Evolutionary conservation across 2,888 invertebrate species (phyloP).

Genomic region (Parthenolecanium corni): DNA sequence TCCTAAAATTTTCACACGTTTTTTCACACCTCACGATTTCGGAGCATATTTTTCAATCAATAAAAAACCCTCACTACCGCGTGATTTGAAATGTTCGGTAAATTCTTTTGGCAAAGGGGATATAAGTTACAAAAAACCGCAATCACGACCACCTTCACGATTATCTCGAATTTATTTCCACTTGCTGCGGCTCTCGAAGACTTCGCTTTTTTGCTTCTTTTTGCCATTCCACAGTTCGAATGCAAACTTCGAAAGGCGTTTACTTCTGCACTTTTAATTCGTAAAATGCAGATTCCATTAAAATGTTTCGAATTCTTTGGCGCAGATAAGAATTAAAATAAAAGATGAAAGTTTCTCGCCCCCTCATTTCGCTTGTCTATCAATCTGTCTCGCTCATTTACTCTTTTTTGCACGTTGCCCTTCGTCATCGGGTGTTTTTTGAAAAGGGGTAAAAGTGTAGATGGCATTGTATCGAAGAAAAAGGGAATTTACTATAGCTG

Average conservation of each 20-base stretch:
- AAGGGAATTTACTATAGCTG: constrained; percentile 28
- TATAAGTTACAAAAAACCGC: no score
- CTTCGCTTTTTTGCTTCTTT: background rate
- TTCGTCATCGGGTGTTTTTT: background rate
- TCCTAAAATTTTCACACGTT: no score
- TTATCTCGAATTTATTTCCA: no score
- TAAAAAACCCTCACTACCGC: no score
- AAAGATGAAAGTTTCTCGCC: constrained; percentile 1
- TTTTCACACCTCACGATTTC: no score
- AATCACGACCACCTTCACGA: no score
- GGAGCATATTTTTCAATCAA: no score
- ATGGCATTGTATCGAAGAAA: constrained; percentile 25
- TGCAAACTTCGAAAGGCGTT: background rate
- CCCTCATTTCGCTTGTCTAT: no score
- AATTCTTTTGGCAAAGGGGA: no score
- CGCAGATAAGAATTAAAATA: constrained; percentile 25
- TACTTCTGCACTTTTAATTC: constrained; percentile 13
- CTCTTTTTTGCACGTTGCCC: background rate
- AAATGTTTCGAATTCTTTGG: constrained; percentile 28
- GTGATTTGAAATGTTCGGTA: no score
- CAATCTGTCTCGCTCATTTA: no score
- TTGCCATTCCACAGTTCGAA: background rate
- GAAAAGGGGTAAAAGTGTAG: constrained; percentile 26
- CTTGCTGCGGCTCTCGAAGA: no score
- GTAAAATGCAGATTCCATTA: constrained; percentile 23